Conservation (phyloP, 2,797 vertebrate genomes). For the Sebastes baramenuke region DNA sequence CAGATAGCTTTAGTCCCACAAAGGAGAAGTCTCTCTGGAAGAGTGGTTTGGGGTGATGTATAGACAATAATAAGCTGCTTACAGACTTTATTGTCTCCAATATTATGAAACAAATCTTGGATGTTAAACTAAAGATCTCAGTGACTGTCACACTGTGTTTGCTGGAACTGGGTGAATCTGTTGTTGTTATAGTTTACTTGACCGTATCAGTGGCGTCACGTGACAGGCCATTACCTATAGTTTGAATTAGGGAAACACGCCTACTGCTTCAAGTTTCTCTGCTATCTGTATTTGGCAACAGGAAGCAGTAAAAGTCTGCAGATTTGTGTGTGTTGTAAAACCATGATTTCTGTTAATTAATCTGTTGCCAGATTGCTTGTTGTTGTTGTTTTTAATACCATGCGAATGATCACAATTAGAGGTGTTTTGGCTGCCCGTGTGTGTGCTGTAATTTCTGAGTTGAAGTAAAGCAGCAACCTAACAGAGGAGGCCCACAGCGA, state of each 20-base stretch:
- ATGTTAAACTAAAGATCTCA: neutral
- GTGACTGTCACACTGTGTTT: neutral
- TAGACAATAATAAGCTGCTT: neutral
- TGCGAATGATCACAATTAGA: neutral
- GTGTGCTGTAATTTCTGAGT: conserved; percentile 11
- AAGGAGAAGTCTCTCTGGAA: neutral
- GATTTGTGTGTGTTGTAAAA: neutral
- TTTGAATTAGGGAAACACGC: neutral
- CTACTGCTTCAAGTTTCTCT: neutral
- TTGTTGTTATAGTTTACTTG: neutral
- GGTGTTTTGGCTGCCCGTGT: neutral
- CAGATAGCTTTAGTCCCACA: neutral
- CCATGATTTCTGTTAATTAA: neutral
- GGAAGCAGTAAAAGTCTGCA: neutral
- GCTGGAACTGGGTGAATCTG: neutral
- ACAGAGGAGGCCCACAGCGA: conserved; percentile 20
- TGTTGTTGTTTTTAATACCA: neutral
- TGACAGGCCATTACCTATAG: neutral
- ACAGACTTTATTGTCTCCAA: conserved; percentile 12
- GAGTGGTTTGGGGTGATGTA: neutral
- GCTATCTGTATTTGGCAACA: neutral
- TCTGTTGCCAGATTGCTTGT: neutral
- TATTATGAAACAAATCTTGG: neutral
- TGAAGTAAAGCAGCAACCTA: conserved; percentile 17
- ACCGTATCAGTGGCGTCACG: neutral